These are phyloP conservation scores for Octodon degus DNA, from an alignment of 2,113 vertebrate genomes.

Conservation along the genomic window DNA sequence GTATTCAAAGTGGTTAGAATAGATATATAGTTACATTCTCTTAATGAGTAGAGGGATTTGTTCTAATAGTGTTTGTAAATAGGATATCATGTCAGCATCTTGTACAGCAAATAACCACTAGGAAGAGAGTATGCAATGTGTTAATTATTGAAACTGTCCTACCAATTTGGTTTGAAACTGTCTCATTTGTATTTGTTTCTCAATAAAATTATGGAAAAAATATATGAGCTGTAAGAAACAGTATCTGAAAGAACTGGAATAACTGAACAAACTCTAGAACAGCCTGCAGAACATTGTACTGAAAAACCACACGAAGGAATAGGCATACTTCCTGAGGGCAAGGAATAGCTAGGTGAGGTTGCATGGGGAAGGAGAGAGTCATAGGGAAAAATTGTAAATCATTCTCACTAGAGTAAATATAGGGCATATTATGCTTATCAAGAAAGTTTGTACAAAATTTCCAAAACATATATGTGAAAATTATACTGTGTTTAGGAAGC, in stretches of 20 bases:
- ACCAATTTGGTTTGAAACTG: no score
- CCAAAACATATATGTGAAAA: slow-evolving; percentile 20
- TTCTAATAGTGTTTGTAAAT: no score
- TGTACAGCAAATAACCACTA: no score
- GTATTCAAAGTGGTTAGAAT: no score
- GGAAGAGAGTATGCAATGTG: no score
- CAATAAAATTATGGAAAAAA: background rate
- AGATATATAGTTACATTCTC: no score
- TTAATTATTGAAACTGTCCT: no score
- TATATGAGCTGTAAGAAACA: background rate
- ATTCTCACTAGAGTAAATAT: background rate
- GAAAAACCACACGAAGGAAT: background rate
- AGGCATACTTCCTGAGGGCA: background rate
- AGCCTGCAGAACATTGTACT: background rate
- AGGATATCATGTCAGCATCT: no score
- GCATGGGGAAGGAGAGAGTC: background rate
- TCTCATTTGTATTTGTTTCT: no score
- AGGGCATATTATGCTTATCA: background rate
- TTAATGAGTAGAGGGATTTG: no score
- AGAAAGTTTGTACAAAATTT: background rate
- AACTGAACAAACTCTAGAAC: background rate
- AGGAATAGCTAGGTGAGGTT: background rate
- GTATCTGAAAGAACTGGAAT: background rate
- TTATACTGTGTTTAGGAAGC: background rate
- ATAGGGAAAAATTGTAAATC: background rate